Base-by-base conservation (phyloP, 2,113 vertebrate species). In the Paracyprichromis sp. region DNA sequence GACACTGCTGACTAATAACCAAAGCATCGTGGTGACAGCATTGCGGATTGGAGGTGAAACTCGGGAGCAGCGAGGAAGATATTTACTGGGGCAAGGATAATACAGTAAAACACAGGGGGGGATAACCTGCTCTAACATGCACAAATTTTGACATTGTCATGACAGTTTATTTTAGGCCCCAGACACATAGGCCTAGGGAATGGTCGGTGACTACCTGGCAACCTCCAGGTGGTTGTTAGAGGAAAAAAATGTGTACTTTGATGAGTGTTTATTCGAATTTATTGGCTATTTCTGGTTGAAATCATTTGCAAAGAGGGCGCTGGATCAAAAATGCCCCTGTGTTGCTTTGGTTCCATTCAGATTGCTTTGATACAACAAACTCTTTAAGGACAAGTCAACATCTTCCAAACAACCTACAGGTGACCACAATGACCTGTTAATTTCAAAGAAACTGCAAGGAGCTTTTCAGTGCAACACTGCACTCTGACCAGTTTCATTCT, bases 291-390 rank as follows among this genome's bases (percentile, higher is more conserved):
- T 43, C 69, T 24, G 21, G 21, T 38, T 26, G 69, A 73, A 73
- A 16, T 73, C 21, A 26, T 43, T 45, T 5, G 61, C 69, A 73
- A 43, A 45, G 13, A 17, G 21, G 13, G 5, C 1, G 1, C 4
- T 73, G 21, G 8, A 40, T 21, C 8, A 43, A 2, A 66, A 16
- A 14, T 24, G 0, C 0, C 12, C 5, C 5, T 71, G n/a, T 71
- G 21, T 45, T 73, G 21, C 40, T 45, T 73, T 45, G 21, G 34
- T 69, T 69, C 63, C 69, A 45, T 26, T 9, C 69, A 7, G 21
- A 69, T 69, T 69, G 21, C 69, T 26, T 45, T 3, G 40, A 45
- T 73, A 26, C 40, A 45, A 26, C 9, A 61, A 10, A 61, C 59
- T 47, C 8, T 73, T 73, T 45, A 45, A 17, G 9, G 40, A 29